Base-by-base conservation (phyloP, 1,140 invertebrate genomes). In the Plodia interpunctella region DNA sequence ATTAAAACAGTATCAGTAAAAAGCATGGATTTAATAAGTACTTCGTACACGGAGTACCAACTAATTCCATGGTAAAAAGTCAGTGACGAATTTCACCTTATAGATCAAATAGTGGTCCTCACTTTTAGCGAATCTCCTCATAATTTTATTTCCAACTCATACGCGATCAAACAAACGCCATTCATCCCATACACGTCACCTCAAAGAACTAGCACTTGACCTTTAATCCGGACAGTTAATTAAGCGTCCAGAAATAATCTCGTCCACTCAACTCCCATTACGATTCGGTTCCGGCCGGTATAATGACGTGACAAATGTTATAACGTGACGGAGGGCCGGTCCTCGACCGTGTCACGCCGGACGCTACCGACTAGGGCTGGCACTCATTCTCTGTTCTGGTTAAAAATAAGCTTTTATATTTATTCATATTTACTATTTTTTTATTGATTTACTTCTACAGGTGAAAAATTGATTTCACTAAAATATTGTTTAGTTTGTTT, bases 291-390 rank as follows among this genome's bases (percentile, higher is more conserved):
- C 56, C 56, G 56, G 56, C n/a, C 9, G 15, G 21, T 51, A 68
- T 69, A 78, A 72, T 77, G 70, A 72, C 74, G 71, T 79, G 78
- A 79, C 78, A 78, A 78, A 76, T 73, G 72, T 71, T 72, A 59
- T 61, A 55, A 66, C 64, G 66, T 75, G 78, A 79, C 68, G 67
- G 62, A 80, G 76, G 70, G 65, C 72, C 59, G 55, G 38, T 58
- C 25, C 65, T 71, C 61, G 51, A 68, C 66, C 57, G 62, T 30
- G 44, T 21, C 51, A 20, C 68, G 65, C 62, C 62, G 70, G 65
- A 62, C 63, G 60, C 15, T 52, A 25, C 11, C 52, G 49, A 51
- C 10, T 53, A 53, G 51, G 51, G 51, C 0, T 53, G 51, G 10
- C 51, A 35, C 28, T 60, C 58, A 62, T 61, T 52, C 55, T 55